Evolutionary conservation across 2,888 invertebrate genomes (phyloP), one percentile per base, ranked within the genome.

Genomic region (Hypselothyrea guttata): DNA sequence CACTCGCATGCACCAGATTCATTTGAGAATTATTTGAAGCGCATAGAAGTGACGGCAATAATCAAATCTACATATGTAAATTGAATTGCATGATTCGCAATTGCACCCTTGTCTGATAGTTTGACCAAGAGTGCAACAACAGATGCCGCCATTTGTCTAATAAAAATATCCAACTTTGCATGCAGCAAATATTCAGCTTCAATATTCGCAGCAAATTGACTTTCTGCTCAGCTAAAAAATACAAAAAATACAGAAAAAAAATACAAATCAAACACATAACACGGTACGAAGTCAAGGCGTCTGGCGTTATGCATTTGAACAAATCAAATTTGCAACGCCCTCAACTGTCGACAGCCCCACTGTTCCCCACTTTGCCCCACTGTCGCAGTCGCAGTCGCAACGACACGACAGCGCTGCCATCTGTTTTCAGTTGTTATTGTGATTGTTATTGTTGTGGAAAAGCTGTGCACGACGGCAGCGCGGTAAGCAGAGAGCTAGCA

Each of bases 351-450:
- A 22, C 8, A 27, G 42, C 12, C 9, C 31, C 13, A 30, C 37
- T 11, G 30, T 16, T 41, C 15, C 40, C n/a, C n/a, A n/a, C 5
- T 41, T 41, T 54, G 46, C 42, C 38, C 47, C 46, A 68, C 40
- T 73, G 60, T 73, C 52, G 34, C 11, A 5, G 12, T 11, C 2
- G 22, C 22, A 22, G 64, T n/a, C n/a, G n/a, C n/a, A n/a, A n/a
- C n/a, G n/a, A n/a, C n/a, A n/a, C n/a, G n/a, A n/a, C 46, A 58
- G 78, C 27, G 62, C 75, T 64, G 59, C 60, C 85, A 77, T 77
- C 83, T 82, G 83, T 79, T 77, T 71, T 56, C 27, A 33, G 59
- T 56, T 67, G 33, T 7, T 33, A 44, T 54, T 49, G 48, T 51
- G 16, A 2, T 22, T 28, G 3, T 30, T 65, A 15, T 49, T 48